phyloP scores from a whole-genome alignment of 2,113 vertebrate species.

The Regulus satrapa region DNA sequence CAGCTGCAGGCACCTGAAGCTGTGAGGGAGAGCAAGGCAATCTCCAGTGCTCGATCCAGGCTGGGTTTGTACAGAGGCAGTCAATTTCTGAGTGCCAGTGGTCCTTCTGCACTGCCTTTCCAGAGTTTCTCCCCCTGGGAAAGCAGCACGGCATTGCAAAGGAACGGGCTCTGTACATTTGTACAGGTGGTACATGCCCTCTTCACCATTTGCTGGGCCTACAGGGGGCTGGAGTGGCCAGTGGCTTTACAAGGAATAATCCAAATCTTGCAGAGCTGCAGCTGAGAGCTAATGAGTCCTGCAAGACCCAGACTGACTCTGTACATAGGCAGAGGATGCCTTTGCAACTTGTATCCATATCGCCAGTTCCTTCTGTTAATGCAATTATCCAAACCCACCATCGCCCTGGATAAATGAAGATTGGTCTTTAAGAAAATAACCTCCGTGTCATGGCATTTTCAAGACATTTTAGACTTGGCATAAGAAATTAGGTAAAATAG shows the following conservation, averaged over 20 bases:
- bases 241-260: background rate
- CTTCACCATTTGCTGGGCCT: background rate
- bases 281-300: background rate
- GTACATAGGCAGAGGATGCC: background rate
- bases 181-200: background rate
- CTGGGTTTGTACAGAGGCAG: background rate
- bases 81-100: background rate
- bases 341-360: rapidly evolving
- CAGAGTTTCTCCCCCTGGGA: background rate
- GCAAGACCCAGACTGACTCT: background rate
- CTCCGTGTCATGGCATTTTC: background rate
- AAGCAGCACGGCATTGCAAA: background rate
- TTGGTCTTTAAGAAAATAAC: background rate
- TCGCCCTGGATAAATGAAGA: background rate
- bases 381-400: background rate
- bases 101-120: background rate
- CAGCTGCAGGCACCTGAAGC: background rate
- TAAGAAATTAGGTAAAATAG: background rate
- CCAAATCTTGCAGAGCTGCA: background rate
- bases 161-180: background rate
- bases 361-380: background rate
- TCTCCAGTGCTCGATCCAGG: background rate
- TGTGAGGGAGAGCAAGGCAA: background rate
- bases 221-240: background rate
- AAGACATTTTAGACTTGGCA: background rate